Evolutionary conservation across 2,888 invertebrate species (phyloP).

Genomic region (Teleogryllus oceanicus): DNA sequence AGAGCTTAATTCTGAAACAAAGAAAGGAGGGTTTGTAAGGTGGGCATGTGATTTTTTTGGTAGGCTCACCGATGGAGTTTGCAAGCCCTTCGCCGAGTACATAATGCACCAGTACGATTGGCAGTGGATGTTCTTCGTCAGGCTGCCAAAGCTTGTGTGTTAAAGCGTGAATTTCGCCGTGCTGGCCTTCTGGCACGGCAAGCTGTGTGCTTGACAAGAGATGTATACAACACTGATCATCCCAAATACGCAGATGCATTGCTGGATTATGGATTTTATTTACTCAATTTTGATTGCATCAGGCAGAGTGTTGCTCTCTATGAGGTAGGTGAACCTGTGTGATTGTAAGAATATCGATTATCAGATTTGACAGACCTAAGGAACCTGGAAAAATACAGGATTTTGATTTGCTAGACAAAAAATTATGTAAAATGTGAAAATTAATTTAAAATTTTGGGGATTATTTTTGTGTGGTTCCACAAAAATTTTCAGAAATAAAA

Average conservation of each 20-base stretch:
- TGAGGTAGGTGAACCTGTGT: conserved; percentile 52
- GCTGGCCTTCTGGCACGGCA: conserved; percentile 80
- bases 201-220: conserved; percentile 69
- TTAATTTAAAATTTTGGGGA: too few species aligned
- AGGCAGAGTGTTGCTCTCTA: conserved; percentile 81
- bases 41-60: conserved; percentile 34
- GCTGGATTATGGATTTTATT: conserved; percentile 85
- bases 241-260: conserved; percentile 81
- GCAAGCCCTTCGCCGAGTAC: conserved; percentile 67
- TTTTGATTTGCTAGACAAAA: too few species aligned
- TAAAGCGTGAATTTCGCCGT: conserved; percentile 77
- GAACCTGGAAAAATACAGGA: too few species aligned
- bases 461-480: too few species aligned
- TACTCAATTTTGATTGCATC: conserved; percentile 83
- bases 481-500: too few species aligned
- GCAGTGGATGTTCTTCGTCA: conserved; percentile 79
- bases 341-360: too few species aligned
- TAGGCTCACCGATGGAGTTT: conserved; percentile 71
- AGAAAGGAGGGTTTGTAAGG: too few species aligned
- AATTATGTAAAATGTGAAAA: too few species aligned
- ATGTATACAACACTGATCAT: conserved; percentile 55
- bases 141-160: conserved; percentile 84
- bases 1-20: too few species aligned
- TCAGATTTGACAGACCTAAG: too few species aligned
- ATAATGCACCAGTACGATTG: conserved; percentile 59